Percentiles rank a stretch among this genome's conserved stretches.
Evolutionary conservation across 2,113 vertebrate genomes (phyloP).

Genomic region (Marmota flaviventris): DNA sequence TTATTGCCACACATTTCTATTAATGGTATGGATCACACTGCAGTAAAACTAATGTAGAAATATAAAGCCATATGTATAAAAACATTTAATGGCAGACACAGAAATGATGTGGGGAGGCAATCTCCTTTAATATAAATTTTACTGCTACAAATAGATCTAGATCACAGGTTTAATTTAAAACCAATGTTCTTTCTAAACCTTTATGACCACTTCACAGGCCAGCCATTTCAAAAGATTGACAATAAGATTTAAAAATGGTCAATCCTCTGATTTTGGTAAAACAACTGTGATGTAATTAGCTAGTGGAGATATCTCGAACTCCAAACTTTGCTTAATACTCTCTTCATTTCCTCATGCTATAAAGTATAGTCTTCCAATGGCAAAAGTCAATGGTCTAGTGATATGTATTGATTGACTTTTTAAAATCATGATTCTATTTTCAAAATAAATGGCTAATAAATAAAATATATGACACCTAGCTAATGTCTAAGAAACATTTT

Average conservation of each 20-base stretch:
- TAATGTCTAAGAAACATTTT: not conserved
- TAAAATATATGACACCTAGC: not conserved
- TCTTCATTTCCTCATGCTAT: not conserved
- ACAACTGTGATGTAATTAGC: not conserved
- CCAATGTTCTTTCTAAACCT: not conserved
- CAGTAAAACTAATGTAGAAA: slow-evolving; percentile 42
- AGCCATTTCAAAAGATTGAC: slow-evolving; percentile 48
- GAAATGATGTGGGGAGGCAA: not conserved
- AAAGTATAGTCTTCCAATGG: not conserved
- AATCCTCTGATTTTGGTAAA: not conserved
- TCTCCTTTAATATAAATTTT: slow-evolving; percentile 1
- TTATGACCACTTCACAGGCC: not conserved
- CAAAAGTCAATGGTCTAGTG: not conserved
- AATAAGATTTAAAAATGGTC: not conserved
- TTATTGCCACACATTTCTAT: not conserved
- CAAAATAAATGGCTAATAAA: not conserved
- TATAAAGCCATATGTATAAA: not conserved
- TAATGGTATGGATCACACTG: not conserved
- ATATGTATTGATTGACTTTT: not conserved
- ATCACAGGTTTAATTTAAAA: slow-evolving; percentile 54
- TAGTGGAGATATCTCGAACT: not conserved
- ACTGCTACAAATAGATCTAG: slow-evolving; percentile 23
- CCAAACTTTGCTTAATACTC: not conserved
- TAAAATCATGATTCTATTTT: not conserved
- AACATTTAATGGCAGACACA: not conserved